Evolutionary conservation across 2,888 invertebrate species (phyloP).

Genomic region (Palloptera scutellata): DNA sequence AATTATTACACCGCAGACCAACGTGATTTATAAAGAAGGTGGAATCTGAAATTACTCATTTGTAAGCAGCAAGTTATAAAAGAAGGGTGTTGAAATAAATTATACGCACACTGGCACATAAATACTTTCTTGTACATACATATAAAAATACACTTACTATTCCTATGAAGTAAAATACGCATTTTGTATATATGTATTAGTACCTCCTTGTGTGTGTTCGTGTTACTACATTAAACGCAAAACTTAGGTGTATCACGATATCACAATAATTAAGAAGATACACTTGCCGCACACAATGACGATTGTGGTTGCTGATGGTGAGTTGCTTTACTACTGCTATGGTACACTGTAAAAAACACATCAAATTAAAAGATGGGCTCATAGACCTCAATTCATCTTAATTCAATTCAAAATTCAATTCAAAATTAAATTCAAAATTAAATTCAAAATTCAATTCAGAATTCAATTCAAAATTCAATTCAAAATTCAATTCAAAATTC

Average conservation of each 20-base stretch:
- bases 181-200: not conserved
- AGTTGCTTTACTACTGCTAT: too few species aligned
- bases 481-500: too few species aligned
- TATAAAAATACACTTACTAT: not conserved
- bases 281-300: conserved; percentile 6
- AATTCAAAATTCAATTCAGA: too few species aligned
- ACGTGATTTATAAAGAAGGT: not conserved
- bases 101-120: conserved; percentile 3
- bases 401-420: too few species aligned
- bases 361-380: too few species aligned
- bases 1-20: conserved; percentile 3
- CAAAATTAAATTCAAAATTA: too few species aligned
- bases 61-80: not conserved
- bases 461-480: too few species aligned
- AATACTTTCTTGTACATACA: not conserved
- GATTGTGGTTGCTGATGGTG: too few species aligned
- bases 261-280: conserved; percentile 30
- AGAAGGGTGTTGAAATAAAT: conserved; percentile 25
- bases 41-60: conserved; percentile 16
- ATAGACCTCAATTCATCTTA: too few species aligned
- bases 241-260: not conserved
- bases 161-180: conserved; percentile 6
- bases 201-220: not conserved
- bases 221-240: not conserved
- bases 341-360: too few species aligned